These are phyloP conservation scores for Stichodactyla helianthus DNA, from an alignment of 64 coral and sea anemone genomes.

Conservation along the genomic window DNA sequence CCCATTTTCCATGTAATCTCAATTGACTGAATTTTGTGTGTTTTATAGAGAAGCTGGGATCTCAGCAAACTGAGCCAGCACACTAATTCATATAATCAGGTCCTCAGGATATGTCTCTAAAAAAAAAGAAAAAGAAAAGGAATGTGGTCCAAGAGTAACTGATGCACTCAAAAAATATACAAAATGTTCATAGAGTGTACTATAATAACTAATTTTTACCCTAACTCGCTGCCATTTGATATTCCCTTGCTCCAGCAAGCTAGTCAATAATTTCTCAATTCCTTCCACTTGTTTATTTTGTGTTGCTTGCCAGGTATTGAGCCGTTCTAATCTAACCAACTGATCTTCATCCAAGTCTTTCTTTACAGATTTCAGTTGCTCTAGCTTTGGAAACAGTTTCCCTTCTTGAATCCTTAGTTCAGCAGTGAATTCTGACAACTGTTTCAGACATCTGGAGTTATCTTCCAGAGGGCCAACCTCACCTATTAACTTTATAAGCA, in stretches of 20 bases:
- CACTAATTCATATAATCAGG: too few species aligned
- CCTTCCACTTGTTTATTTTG: slow-evolving; percentile 55
- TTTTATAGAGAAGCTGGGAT: too few species aligned
- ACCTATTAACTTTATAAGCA: slow-evolving; percentile 56
- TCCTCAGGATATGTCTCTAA: too few species aligned
- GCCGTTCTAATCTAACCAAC: slow-evolving; percentile 13
- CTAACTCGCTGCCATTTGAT: slow-evolving; percentile 38
- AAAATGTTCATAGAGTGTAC: not conserved
- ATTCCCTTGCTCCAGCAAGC: slow-evolving; percentile 50
- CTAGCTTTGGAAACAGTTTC: slow-evolving; percentile 48
- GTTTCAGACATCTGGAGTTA: slow-evolving; percentile 37
- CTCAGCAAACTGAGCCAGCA: too few species aligned
- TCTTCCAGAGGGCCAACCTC: slow-evolving; percentile 62
- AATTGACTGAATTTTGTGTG: too few species aligned
- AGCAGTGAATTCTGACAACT: slow-evolving; percentile 38
- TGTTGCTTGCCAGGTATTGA: slow-evolving; percentile 46
- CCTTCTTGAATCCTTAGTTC: slow-evolving; percentile 43
- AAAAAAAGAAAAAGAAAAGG: too few species aligned
- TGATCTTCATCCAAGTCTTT: slow-evolving; percentile 28
- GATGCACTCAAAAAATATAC: too few species aligned
- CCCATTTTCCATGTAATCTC: too few species aligned
- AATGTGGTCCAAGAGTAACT: not conserved
- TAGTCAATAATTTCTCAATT: slow-evolving; percentile 51
- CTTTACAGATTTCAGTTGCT: slow-evolving; percentile 19
- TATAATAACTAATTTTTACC: not conserved